Evolutionary conservation across 1,140 invertebrate species (phyloP), one percentile per base, ranked within the genome.

Genomic region (Bombus cullumanus): DNA sequence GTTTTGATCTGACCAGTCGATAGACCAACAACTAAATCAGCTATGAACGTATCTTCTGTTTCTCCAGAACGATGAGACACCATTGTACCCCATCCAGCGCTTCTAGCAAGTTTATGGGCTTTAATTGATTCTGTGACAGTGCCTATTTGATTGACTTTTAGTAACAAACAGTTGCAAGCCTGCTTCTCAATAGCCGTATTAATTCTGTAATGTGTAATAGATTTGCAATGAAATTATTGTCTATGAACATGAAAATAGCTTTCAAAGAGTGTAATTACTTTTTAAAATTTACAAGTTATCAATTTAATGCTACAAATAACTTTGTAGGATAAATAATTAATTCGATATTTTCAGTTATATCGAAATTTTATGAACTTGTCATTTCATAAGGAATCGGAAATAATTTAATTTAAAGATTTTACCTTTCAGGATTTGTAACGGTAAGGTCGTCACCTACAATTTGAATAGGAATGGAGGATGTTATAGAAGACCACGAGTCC

Each of bases 141-240:
- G 81, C 99, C 99, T 92, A 99, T 99, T 96, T 99, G 99, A 95
- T 99, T 99, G 2, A 99, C 99, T 95, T 99, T 99, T 89, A 99
- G 95, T 59, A 99, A 95, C 41, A 99, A 96, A 92, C 98, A 99
- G 95, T 99, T 99, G 96, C 99, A 99, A 69, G 99, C 98, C 92
- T 99, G 99, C 96, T 99, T 98, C 71, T 99, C 99, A 79, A 99
- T 97, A 64, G 98, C 99, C n/a, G 97, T 99, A 93, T 98, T 96
- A 93, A 99, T 99, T 90, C 99, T 95, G 79, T 22, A 75, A 81
- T 22, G 76, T 62, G 62, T 62, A 88, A 88, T 28, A 79, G 74
- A 53, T 34, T 25, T 9, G 47, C n/a, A 15, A 15, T 72, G 43
- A 62, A 34, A 43, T 39, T 66, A 59, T 64, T 39, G n/a, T 41